Percentiles rank a stretch among this genome's conserved stretches.
Evolutionary conservation across 2,113 vertebrate species (phyloP).

Genomic region (Loxodonta africana): DNA sequence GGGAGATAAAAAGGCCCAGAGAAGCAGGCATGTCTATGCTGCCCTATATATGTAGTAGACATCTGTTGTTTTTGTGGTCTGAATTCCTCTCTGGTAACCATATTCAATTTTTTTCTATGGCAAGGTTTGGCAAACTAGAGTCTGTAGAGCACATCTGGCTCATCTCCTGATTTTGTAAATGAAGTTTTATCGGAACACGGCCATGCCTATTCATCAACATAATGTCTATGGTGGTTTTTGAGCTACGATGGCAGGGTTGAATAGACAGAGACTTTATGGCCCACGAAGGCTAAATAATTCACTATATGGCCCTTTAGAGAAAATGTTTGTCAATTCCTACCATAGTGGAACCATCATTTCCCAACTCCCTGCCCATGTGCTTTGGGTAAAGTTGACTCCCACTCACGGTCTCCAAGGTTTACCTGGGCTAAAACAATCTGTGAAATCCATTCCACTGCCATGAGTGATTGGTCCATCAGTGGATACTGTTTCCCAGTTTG

Average conservation of each 20-base stretch:
- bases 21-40: background rate
- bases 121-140: background rate
- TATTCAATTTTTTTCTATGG: no score
- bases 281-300: background rate
- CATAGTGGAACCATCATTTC: background rate
- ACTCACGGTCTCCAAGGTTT: no score
- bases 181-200: background rate
- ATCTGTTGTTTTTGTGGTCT: background rate
- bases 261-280: background rate
- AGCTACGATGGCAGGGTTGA: background rate
- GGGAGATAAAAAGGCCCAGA: background rate
- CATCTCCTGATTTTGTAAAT: background rate
- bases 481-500: background rate
- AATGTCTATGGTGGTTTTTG: background rate
- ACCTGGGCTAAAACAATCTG: background rate
- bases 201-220: background rate
- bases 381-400: background rate
- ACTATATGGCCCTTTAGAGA: background rate
- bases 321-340: background rate
- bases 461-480: background rate
- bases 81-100: no score
- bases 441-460: no score
- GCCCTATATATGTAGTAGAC: background rate
- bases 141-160: background rate
- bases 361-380: background rate